A percentile compares a stretch with the other conserved stretches of the same genome.
Conservation (phyloP, 2,113 vertebrate species). For the Sterna hirundo region DNA sequence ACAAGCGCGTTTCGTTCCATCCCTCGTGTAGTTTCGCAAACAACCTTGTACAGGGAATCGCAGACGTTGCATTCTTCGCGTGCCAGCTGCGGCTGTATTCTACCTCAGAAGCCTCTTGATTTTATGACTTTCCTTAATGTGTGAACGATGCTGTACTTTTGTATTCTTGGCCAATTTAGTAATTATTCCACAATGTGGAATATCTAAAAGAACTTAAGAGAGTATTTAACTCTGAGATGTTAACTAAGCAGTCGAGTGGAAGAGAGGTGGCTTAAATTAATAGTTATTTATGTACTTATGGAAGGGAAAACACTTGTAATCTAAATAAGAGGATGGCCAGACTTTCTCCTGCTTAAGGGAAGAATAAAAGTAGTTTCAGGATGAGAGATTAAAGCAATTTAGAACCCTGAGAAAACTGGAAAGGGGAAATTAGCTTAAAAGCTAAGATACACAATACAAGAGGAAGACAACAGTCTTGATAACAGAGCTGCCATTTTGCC, state of each 20-base stretch:
- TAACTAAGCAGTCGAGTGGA: neutral
- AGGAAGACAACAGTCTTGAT: neutral
- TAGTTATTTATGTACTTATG: neutral
- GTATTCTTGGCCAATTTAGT: no score
- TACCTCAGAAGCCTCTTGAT: no score
- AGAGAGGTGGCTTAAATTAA: neutral
- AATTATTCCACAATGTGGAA: no score
- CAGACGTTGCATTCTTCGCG: no score
- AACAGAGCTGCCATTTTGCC: neutral
- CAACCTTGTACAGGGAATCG: no score
- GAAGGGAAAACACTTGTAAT: neutral
- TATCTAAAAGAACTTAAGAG: neutral
- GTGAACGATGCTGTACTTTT: no score
- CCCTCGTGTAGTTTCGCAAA: no score
- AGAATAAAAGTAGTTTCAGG: neutral
- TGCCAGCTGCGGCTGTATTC: no score
- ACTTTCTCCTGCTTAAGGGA: neutral
- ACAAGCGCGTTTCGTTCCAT: no score
- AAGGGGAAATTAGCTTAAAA: neutral
- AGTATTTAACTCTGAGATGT: neutral
- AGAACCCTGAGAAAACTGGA: neutral
- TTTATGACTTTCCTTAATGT: no score
- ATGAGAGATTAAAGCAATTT: neutral
- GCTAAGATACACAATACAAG: neutral
- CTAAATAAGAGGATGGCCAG: neutral